Evolutionary conservation across 2,888 invertebrate genomes (phyloP).

Genomic region (Drosophila pseudotalamancana): DNA sequence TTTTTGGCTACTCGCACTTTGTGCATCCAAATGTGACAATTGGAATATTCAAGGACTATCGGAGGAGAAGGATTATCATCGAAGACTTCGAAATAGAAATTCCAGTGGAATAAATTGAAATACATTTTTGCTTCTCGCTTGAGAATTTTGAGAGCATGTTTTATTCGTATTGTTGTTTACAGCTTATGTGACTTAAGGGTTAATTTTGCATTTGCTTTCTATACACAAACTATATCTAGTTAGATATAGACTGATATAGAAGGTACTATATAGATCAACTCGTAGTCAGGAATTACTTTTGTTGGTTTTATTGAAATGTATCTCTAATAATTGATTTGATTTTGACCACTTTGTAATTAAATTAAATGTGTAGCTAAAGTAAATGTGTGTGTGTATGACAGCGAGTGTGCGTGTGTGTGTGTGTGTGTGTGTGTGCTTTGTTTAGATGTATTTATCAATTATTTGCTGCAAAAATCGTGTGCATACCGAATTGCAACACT

Average conservation of each 20-base stretch:
- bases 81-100: too few relatives aligned
- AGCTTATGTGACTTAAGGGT: background rate
- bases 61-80: too few relatives aligned
- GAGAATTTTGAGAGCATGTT: background rate
- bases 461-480: constrained; percentile 59
- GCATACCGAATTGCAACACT: constrained; percentile 44
- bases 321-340: constrained; percentile 51
- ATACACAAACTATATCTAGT: background rate
- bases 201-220: background rate
- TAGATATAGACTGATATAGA: background rate
- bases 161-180: background rate
- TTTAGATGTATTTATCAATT: constrained; percentile 66
- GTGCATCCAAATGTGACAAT: background rate
- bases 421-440: constrained; percentile 10
- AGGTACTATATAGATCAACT: background rate
- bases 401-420: constrained; percentile 30
- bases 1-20: background rate
- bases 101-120: too few relatives aligned
- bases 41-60: background rate
- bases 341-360: constrained; percentile 59
- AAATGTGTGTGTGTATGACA: constrained; percentile 41
- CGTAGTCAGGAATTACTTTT: constrained; percentile 10
- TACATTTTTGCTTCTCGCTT: background rate
- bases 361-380: constrained; percentile 70
- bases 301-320: constrained; percentile 53